Evolutionary conservation across 1,140 invertebrate species (phyloP), one percentile per base, ranked within the genome.

Genomic region (Spodoptera frugiperda): DNA sequence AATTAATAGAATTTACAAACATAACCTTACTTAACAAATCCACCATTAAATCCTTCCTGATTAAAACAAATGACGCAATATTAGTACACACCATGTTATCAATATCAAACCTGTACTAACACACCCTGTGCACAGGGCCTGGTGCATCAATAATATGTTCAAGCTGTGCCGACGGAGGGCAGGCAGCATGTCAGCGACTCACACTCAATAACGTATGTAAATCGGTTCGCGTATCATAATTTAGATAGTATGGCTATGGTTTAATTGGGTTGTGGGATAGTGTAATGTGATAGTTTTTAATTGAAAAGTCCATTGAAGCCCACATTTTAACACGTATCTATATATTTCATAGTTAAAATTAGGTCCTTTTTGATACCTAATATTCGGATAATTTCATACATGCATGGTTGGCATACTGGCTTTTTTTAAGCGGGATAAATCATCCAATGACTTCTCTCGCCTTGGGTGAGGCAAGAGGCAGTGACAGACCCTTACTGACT

Each of bases 131-230:
- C 61, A n/a, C 12, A 46, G 17, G 17, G 21, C 12, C 44, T 51
- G 17, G 70, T n/a, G 30, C 74, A 76, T 76, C 61, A 76, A 76
- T 76, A 76, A 76, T 49, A 48, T 73, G 55, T 30, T 59, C 71
- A 59, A 57, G 55, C 71, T 59, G 71, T 46, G 54, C 55, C 63
- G 51, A 39, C 48, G 57, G 46, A 44, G 57, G 48, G 57, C 55
- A 53, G 63, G 48, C 57, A 51, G 44, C 55, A 46, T 55, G 74
- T 67, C 74, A 76, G 61, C 49, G 33, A 33, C 61, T 76, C 61
- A 48, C 61, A 76, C 61, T 65, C 57, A 74, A 61, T 76, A 67
- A 76, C 61, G 74, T 76, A 76, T 76, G 74, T 76, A 76, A 76
- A 76, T 67, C 74, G 74, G 61, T 76, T 65, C 51, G 39, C 61